phyloP scores from a whole-genome alignment of 2,797 vertebrate species.

The Atherinosoma microstoma region DNA sequence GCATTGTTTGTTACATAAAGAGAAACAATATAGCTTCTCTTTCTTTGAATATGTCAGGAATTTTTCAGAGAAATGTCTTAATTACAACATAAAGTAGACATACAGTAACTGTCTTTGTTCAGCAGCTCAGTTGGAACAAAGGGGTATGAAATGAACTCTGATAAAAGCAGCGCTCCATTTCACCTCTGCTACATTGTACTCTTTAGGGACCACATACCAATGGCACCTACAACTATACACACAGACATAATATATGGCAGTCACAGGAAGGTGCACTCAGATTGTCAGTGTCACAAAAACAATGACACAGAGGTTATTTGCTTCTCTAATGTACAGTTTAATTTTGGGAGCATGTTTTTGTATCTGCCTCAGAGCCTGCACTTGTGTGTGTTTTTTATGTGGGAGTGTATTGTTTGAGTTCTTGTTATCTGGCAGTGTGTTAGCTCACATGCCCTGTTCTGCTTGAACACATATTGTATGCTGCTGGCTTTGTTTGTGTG shows the following conservation, averaged over 20 bases:
- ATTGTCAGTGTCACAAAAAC: slow-evolving; percentile 21
- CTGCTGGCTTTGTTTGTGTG: slow-evolving; percentile 47
- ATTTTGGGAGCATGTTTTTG: slow-evolving; percentile 54
- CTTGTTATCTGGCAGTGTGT: slow-evolving; percentile 53
- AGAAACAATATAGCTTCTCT: background rate
- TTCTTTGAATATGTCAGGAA: slow-evolving; percentile 8
- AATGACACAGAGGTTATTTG: slow-evolving; percentile 38
- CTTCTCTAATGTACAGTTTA: slow-evolving; percentile 30
- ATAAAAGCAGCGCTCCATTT: slow-evolving; percentile 29
- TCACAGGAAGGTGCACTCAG: slow-evolving; percentile 33
- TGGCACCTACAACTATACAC: slow-evolving; percentile 20
- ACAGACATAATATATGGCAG: slow-evolving; percentile 6
- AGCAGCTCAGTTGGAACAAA: background rate
- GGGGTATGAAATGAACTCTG: slow-evolving; percentile 24
- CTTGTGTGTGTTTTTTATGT: slow-evolving; percentile 47
- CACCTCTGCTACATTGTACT: slow-evolving; percentile 30
- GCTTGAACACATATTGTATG: slow-evolving; percentile 31
- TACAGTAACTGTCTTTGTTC: background rate
- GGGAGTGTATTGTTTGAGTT: slow-evolving; percentile 55
- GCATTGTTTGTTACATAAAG: slow-evolving; percentile 30
- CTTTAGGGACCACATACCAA: slow-evolving; percentile 23
- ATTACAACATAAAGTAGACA: background rate
- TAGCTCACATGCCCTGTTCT: slow-evolving; percentile 62
- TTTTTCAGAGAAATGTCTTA: background rate
- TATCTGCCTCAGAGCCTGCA: slow-evolving; percentile 16